Evolutionary conservation across 2,888 invertebrate genomes (phyloP).

Genomic region (Standfussiana lucernea): DNA sequence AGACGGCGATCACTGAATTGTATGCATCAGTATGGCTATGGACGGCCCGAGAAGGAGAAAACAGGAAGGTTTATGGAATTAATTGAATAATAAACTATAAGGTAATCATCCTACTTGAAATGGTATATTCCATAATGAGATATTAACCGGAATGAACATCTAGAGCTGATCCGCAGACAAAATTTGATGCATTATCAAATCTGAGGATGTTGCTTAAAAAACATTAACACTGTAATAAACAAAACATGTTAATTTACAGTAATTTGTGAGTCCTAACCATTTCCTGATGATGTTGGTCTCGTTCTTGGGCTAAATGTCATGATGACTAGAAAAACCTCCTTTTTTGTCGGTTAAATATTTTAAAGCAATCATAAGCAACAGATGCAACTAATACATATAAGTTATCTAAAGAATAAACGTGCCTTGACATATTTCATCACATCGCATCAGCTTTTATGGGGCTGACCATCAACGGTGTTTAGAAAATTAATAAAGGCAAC

Average conservation of each 20-base stretch:
- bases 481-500: slow-evolving; percentile 42
- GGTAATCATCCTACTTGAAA: neutral
- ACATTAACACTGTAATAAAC: neutral
- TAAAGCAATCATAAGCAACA: slow-evolving; percentile 16
- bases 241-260: neutral
- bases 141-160: neutral
- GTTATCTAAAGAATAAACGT: slow-evolving; percentile 66
- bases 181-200: neutral
- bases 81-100: slow-evolving; percentile 16
- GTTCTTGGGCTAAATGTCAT: slow-evolving; percentile 3
- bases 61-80: slow-evolving; percentile 12
- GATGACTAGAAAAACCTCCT: neutral
- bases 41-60: slow-evolving; percentile 23
- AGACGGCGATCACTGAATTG: slow-evolving; percentile 60
- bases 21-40: slow-evolving; percentile 68
- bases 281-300: neutral
- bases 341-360: too few species aligned
- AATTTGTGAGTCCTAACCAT: neutral
- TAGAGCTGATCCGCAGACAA: neutral
- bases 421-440: slow-evolving; percentile 66
- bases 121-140: neutral
- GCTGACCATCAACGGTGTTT: slow-evolving; percentile 35
- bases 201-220: neutral
- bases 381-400: slow-evolving; percentile 35
- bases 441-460: slow-evolving; percentile 42